phyloP scores from a whole-genome alignment of 1,140 invertebrate genomes.

The Penaeus indicus region DNA sequence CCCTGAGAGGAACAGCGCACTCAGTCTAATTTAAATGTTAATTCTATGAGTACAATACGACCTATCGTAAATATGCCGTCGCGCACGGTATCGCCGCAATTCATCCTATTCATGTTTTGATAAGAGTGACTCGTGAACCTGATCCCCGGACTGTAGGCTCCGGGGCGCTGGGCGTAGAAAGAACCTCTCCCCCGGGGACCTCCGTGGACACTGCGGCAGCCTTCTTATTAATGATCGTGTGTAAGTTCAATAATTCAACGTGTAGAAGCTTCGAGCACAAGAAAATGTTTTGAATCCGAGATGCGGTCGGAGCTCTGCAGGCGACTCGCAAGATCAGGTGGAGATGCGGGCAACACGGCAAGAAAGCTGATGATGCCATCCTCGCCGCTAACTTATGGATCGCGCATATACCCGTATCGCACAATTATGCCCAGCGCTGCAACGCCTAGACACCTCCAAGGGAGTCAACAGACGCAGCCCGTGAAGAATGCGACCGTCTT shows the following conservation, averaged over 20 bases:
- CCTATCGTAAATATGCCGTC: slow-evolving; percentile 44
- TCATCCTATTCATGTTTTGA: slow-evolving; percentile 51
- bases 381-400: background rate
- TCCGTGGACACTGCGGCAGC: no score
- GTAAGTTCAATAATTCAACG: no score
- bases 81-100: slow-evolving; percentile 37
- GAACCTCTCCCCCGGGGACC: no score
- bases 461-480: no score
- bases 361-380: background rate
- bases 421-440: no score
- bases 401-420: no score
- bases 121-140: slow-evolving; percentile 24
- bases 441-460: no score
- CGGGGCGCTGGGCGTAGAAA: no score
- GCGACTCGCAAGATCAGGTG: slow-evolving; percentile 30
- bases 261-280: background rate
- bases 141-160: no score
- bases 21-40: slow-evolving; percentile 52
- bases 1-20: slow-evolving; percentile 8
- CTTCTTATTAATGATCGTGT: no score
- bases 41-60: slow-evolving; percentile 44
- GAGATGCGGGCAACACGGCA: slow-evolving; percentile 19
- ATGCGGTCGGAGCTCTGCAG: background rate
- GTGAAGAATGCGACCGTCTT: no score
- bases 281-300: slow-evolving; percentile 36